Evolutionary conservation across 2,797 vertebrate species (phyloP), one percentile per base, ranked within the genome.

Genomic region (Aplochiton taeniatus): DNA sequence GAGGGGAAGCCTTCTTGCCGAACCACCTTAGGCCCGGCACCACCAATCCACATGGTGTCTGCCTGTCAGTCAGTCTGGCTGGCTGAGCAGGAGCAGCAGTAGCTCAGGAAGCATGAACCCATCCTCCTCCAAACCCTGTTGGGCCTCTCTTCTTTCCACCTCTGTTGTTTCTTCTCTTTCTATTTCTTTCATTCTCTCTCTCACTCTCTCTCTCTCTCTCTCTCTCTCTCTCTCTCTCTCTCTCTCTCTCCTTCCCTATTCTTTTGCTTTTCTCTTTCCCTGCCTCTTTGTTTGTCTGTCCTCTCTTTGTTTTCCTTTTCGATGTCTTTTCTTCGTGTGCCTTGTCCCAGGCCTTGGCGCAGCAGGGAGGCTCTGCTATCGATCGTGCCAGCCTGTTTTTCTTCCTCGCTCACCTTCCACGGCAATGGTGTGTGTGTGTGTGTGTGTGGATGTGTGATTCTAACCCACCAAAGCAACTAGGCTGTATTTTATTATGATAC

Each of bases 311-410:
- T 67, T 73, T 77, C 66, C 61, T 75, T 81, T 69, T 62, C 81
- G 80, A 65, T 74, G 63, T 17, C 66, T 65, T 51, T 68, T 41
- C 50, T 70, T 66, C 70, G 64, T 45, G 52, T 67, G 61, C 56
- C 67, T 78, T 52, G 79, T 84, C 79, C 68, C 66, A 49, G 46
- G 46, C 13, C 46, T 17, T 48, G 44, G 56, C 63, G 83, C 83
- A 85, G 83, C 83, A 79, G 80, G 65, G 79, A 60, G 66, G 74
- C 42, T 68, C 72, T 63, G 54, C 70, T 75, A 85, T 84, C 53
- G 73, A 85, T 68, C 68, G 63, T 31, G 31, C 70, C 63, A 1
- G 63, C 52, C 72, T 81, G 55, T 70, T 80, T 81, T 80, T 73
- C 77, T 49, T 68, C 19, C n/a, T 65, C n/a, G 9, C 69, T 75